A percentile compares a stretch with the other conserved stretches of the same genome.
Conservation (phyloP, 2,797 vertebrate genomes). For the Bradypus variegatus region DNA sequence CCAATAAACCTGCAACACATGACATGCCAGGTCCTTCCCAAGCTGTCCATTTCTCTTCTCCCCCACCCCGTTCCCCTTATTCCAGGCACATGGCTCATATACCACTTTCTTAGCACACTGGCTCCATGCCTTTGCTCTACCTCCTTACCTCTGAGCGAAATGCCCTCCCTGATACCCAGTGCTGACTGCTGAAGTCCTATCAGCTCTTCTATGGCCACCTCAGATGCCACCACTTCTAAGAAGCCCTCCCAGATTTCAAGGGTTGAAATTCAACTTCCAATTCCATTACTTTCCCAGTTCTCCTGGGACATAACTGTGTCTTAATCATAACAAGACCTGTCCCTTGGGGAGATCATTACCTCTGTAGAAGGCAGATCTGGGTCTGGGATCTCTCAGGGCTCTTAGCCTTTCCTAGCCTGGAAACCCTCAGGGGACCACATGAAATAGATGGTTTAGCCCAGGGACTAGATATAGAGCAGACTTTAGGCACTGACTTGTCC, state of each 20-base stretch:
- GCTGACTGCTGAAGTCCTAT: neutral
- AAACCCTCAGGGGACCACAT: neutral
- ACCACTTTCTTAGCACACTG: neutral
- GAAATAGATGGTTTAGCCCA: neutral
- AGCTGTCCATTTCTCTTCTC: neutral
- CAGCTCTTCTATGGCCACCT: neutral
- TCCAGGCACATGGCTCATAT: neutral
- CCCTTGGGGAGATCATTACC: neutral
- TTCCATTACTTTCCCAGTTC: neutral
- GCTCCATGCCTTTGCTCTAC: neutral
- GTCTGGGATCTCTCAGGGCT: neutral
- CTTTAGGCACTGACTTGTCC: slow-evolving; percentile 82
- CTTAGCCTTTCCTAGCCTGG: neutral
- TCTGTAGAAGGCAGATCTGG: neutral
- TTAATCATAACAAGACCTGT: neutral
- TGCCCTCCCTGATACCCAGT: neutral
- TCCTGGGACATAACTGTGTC: neutral
- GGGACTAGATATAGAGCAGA: neutral
- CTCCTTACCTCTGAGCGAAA: neutral
- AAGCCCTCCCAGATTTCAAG: neutral
- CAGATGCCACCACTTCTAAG: neutral
- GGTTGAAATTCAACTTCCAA: neutral
- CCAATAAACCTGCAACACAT: neutral
- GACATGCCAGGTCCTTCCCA: neutral
- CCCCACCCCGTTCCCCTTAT: neutral